A percentile compares a stretch with the other conserved stretches of the same genome.
These are phyloP conservation scores for Hippasteria phrygiana DNA, from an alignment of 53 echinoderm and acorn worm genomes.

Conservation along the genomic window DNA sequence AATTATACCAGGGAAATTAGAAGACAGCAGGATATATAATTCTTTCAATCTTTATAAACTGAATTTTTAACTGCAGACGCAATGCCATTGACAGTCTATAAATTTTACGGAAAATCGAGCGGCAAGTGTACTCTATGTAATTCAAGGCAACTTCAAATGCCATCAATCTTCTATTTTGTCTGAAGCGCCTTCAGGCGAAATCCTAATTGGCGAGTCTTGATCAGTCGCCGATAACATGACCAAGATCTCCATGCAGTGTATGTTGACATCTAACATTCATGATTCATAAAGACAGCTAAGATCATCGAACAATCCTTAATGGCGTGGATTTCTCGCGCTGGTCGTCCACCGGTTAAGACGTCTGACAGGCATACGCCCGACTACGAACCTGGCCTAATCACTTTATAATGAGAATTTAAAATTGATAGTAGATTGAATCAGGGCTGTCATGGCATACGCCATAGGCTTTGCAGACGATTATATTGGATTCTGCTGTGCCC, in stretches of 20 bases:
- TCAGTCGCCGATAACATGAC: not conserved
- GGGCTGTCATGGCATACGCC: slow-evolving; percentile 1
- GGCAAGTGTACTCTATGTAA: too few species aligned
- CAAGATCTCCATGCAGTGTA: not conserved
- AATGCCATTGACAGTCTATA: too few species aligned
- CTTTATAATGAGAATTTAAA: not conserved
- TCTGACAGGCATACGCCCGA: not conserved
- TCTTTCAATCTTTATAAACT: too few species aligned
- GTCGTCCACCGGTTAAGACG: not conserved
- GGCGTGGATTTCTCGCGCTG: not conserved
- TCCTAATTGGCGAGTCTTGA: not conserved
- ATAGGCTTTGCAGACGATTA: not conserved
- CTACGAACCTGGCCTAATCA: not conserved
- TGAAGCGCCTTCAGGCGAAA: not conserved
- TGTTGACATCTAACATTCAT: not conserved
- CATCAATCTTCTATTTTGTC: not conserved
- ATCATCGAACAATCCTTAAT: not conserved
- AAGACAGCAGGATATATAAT: too few species aligned
- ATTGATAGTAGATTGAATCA: slow-evolving; percentile 13
- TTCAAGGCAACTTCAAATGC: too few species aligned
- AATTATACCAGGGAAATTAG: too few species aligned
- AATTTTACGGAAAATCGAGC: too few species aligned
- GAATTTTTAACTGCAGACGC: too few species aligned
- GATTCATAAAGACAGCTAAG: not conserved
- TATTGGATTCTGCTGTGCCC: not conserved